Percentiles rank a stretch among this genome's conserved stretches.
These are phyloP conservation scores for Sminthopsis crassicaudata DNA, from an alignment of 2,113 vertebrate species.

Conservation along the genomic window DNA sequence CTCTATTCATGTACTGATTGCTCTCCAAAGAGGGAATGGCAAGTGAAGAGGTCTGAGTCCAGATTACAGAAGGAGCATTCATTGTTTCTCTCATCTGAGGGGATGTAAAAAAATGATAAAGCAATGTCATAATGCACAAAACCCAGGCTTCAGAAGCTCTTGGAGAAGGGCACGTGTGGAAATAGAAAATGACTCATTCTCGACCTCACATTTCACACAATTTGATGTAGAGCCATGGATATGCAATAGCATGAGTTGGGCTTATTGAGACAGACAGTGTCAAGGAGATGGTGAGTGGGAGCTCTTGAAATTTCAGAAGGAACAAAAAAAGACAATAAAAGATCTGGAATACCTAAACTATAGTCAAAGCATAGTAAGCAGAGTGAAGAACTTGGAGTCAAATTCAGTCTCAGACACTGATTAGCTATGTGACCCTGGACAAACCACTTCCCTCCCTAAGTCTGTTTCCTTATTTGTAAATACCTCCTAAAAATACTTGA, in stretches of 20 bases:
- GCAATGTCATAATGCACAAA: neutral
- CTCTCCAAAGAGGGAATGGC: neutral
- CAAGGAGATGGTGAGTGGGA: neutral
- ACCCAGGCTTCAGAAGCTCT: neutral
- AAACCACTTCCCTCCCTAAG: neutral
- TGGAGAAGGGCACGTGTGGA: conserved; percentile 30
- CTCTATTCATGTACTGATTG: neutral
- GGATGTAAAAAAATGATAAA: neutral
- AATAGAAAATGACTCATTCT: neutral
- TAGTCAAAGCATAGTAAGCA: neutral
- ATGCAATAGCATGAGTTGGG: neutral
- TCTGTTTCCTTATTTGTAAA: neutral
- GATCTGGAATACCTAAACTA: neutral
- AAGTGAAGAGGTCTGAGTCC: neutral
- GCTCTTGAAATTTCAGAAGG: neutral
- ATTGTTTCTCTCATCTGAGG: neutral
- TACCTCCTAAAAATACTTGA: neutral
- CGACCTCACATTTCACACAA: conserved; percentile 14
- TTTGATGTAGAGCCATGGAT: conserved; percentile 11
- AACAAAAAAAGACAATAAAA: neutral
- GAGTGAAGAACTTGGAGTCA: neutral
- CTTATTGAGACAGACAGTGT: neutral
- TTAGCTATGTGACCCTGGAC: neutral
- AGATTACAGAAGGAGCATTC: neutral
- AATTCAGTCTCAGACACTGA: neutral